Conservation (phyloP, 2,113 vertebrate species). For the Ammodramus savannarum region DNA sequence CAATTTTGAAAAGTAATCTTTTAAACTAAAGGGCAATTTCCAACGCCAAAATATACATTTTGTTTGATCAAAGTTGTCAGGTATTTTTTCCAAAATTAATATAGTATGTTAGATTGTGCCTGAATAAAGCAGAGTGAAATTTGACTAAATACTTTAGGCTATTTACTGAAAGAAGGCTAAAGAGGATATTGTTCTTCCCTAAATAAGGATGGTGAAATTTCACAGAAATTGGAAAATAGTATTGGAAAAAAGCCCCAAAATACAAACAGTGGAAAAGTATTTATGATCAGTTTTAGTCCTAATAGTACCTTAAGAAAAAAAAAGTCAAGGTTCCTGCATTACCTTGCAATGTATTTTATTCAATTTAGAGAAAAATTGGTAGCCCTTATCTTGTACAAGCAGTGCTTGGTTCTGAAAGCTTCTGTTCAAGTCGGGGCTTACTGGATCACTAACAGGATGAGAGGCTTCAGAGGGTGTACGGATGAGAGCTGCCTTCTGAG, state of each 20-base stretch:
- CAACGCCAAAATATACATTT: not conserved
- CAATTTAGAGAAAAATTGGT: not conserved
- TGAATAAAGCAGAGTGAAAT: not conserved
- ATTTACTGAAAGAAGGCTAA: not conserved
- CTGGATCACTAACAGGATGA: not conserved
- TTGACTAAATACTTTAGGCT: not conserved
- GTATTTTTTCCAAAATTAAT: not conserved
- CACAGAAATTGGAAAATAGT: not conserved
- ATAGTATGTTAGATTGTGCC: not conserved
- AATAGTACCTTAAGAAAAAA: not conserved
- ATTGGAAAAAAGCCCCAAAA: not conserved
- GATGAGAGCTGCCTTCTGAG: not conserved
- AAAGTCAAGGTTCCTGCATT: not conserved
- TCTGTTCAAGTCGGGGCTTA: not conserved
- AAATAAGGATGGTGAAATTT: not conserved
- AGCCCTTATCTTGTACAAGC: not conserved
- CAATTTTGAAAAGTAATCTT: not conserved
- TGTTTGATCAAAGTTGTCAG: not conserved
- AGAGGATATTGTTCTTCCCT: not conserved
- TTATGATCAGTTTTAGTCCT: not conserved
- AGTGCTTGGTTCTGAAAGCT: not conserved
- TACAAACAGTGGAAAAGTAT: not conserved
- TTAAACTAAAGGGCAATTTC: not conserved
- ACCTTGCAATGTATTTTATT: not conserved
- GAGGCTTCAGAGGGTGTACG: not conserved